Evolutionary conservation across 2,797 vertebrate species (phyloP).

Genomic region (Synaphobranchus kaupii): DNA sequence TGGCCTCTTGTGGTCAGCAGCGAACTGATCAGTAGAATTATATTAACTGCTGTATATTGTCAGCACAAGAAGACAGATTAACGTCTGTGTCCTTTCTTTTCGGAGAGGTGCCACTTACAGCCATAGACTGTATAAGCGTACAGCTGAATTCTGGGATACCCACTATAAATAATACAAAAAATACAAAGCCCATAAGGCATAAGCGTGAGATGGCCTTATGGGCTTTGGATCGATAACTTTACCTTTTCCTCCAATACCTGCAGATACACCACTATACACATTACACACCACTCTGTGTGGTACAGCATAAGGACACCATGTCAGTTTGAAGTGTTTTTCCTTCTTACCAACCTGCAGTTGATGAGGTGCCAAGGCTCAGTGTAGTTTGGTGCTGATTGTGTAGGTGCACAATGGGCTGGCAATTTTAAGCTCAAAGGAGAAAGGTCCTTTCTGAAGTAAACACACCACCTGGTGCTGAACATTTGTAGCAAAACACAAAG

Average conservation of each 20-base stretch:
- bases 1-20: neutral
- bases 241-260: neutral
- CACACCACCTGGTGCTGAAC: neutral
- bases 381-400: neutral
- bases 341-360: neutral
- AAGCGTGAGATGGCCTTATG: neutral
- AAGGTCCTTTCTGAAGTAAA: conserved; percentile 11
- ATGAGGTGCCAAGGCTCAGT: neutral
- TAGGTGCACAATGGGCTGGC: neutral
- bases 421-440: neutral
- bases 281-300: no score
- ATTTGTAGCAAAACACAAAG: neutral
- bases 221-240: no score
- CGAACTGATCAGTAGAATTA: neutral
- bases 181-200: neutral
- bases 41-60: neutral
- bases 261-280: neutral
- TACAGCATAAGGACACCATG: no score
- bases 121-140: no score
- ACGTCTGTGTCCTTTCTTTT: neutral
- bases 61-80: neutral
- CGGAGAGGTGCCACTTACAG: neutral
- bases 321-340: neutral
- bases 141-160: neutral
- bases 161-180: neutral